phyloP scores from a whole-genome alignment of 2,113 vertebrate genomes.

The Gila orcuttii region DNA sequence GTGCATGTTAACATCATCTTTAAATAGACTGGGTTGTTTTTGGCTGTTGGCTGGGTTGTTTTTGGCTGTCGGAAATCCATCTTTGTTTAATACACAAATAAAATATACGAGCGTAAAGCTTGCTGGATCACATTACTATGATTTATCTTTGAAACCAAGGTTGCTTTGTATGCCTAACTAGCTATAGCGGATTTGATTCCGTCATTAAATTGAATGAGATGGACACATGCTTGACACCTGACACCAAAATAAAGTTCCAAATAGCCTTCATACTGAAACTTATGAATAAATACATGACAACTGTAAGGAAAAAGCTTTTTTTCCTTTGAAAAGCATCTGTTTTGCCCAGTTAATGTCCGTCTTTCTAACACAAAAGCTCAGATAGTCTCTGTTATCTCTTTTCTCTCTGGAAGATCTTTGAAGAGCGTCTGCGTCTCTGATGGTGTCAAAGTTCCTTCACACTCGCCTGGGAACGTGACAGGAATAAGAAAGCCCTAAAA shows the following conservation, averaged over 20 bases:
- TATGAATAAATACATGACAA: not conserved
- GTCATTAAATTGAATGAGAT: not conserved
- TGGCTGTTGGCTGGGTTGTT: not conserved
- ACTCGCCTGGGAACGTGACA: constrained; percentile 18
- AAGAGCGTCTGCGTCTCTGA: constrained; percentile 27
- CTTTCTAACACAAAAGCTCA: constrained; percentile 19
- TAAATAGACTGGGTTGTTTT: not conserved
- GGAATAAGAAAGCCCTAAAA: constrained; percentile 31
- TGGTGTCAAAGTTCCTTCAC: constrained; percentile 39
- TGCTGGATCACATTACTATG: not conserved
- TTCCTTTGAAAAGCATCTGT: not conserved
- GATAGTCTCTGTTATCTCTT: constrained; percentile 25
- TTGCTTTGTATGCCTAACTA: not conserved
- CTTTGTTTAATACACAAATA: constrained; percentile 13
- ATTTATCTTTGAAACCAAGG: constrained; percentile 7
- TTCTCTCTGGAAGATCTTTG: constrained; percentile 22
- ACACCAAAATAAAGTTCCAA: not conserved
- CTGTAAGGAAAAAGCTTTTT: not conserved
- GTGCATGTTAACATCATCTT: constrained; percentile 13
- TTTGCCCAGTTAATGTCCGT: not conserved
- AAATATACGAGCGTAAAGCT: not conserved
- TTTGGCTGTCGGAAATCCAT: not conserved
- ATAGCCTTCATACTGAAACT: not conserved
- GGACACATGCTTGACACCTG: not conserved
- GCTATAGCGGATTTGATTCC: not conserved